phyloP scores from a whole-genome alignment of 1,140 invertebrate genomes.

The Drosophila punjabiensis region DNA sequence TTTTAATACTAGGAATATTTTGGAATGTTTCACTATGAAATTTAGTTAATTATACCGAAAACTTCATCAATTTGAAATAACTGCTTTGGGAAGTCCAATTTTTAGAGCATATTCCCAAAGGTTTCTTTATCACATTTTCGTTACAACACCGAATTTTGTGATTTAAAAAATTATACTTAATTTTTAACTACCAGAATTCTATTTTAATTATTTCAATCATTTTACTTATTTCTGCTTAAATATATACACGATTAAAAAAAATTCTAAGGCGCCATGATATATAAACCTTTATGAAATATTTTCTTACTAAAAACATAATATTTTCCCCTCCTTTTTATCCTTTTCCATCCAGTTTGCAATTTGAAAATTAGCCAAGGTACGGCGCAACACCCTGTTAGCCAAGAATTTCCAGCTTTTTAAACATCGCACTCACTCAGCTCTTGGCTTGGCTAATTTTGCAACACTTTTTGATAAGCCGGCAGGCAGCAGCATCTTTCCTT shows the following conservation, averaged over 20 bases:
- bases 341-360: not conserved
- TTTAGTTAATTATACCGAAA: no score
- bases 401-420: slow-evolving; percentile 63
- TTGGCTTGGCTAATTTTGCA: slow-evolving; percentile 72
- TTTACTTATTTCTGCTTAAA: not conserved
- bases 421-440: slow-evolving; percentile 44
- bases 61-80: no score
- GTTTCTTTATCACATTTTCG: no score
- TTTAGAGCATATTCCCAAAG: no score
- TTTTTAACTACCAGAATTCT: not conserved
- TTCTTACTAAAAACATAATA: not conserved
- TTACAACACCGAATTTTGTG: no score
- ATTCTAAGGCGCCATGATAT: not conserved
- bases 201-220: not conserved
- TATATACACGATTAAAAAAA: not conserved
- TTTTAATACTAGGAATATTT: no score
- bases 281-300: not conserved
- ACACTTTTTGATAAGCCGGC: slow-evolving; percentile 75
- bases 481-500: slow-evolving; percentile 31
- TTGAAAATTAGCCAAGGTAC: slow-evolving; percentile 39
- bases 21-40: no score
- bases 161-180: not conserved
- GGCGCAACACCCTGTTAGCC: not conserved
- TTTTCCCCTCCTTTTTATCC: not conserved
- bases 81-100: no score